A percentile compares a stretch with the other conserved stretches of the same genome.
These are phyloP conservation scores for Caenorhabditis angaria DNA, from an alignment of 2,888 invertebrate species.

Conservation along the genomic window DNA sequence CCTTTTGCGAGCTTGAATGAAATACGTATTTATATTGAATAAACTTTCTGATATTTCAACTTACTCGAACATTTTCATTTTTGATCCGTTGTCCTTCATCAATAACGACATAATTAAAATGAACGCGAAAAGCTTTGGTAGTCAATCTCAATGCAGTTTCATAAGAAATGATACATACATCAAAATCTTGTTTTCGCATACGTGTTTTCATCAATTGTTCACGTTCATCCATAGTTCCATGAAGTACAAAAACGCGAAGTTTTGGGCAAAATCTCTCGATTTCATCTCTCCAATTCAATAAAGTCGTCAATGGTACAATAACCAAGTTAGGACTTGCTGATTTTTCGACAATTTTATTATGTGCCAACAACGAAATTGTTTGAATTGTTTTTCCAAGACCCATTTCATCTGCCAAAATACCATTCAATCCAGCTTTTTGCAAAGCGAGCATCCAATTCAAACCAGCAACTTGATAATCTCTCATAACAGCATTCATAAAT, in stretches of 20 bases:
- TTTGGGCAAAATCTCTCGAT: slow-evolving; percentile 6
- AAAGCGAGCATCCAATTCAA: slow-evolving; percentile 20
- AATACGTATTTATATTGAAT: no score
- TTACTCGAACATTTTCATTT: slow-evolving; percentile 3
- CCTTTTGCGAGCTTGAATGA: not conserved
- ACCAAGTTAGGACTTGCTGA: slow-evolving; percentile 4
- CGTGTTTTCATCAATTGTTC: not conserved
- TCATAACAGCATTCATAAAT: slow-evolving; percentile 16
- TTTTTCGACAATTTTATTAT: slow-evolving; percentile 13
- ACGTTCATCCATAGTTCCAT: slow-evolving; percentile 13
- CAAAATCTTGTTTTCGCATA: not conserved
- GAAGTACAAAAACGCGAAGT: slow-evolving; percentile 9
- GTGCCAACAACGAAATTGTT: slow-evolving; percentile 17
- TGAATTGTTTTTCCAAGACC: slow-evolving; percentile 33
- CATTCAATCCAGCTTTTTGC: slow-evolving; percentile 19
- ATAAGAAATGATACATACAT: slow-evolving; percentile 16
- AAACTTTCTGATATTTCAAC: no score
- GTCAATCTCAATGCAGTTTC: slow-evolving; percentile 11
- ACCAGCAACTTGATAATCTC: slow-evolving; percentile 19
- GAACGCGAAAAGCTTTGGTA: not conserved
- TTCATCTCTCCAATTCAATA: slow-evolving; percentile 18
- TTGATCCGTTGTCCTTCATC: slow-evolving; percentile 28
- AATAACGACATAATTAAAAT: slow-evolving; percentile 19
- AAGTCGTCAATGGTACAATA: slow-evolving; percentile 13
- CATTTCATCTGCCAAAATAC: slow-evolving; percentile 25